phyloP scores from a whole-genome alignment of 2,797 vertebrate genomes.

The Scomberomorus guttatus region DNA sequence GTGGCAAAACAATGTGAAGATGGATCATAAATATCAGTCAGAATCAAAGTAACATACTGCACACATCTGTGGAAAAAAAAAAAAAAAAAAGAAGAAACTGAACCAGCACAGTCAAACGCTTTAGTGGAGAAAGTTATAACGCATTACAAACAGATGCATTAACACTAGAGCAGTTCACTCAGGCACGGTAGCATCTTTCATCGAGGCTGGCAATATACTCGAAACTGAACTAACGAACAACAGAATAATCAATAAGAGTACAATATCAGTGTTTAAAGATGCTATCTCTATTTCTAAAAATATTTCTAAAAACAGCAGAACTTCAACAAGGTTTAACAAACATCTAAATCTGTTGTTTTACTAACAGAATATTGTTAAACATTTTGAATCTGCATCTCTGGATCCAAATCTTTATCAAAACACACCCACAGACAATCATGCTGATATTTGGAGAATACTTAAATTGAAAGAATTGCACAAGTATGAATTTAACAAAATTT shows the following conservation, averaged over 20 bases:
- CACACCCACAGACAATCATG: background rate
- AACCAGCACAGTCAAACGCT: constrained; percentile 37
- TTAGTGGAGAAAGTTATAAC: constrained; percentile 36
- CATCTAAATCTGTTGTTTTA: background rate
- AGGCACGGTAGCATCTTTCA: background rate
- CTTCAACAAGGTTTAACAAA: background rate
- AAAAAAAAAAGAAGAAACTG: constrained; percentile 8
- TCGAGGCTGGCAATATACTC: constrained; percentile 4
- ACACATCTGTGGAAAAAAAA: background rate
- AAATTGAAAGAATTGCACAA: background rate
- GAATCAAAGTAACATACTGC: constrained; percentile 2
- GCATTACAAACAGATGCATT: constrained; percentile 34
- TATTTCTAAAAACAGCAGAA: constrained; percentile 17
- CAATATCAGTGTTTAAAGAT: constrained; percentile 30
- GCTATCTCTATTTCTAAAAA: constrained; percentile 36
- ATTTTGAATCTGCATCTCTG: background rate
- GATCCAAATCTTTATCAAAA: background rate
- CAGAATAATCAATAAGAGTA: constrained; percentile 16
- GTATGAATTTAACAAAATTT: background rate
- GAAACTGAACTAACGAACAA: constrained; percentile 10
- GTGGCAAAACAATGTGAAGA: background rate
- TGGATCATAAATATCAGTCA: background rate
- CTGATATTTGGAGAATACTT: background rate
- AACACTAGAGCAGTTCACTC: constrained; percentile 10
- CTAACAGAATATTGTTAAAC: background rate